These are phyloP conservation scores for Crocodylus rhombifer DNA, from an alignment of 2,797 vertebrate genomes.

Conservation along the genomic window DNA sequence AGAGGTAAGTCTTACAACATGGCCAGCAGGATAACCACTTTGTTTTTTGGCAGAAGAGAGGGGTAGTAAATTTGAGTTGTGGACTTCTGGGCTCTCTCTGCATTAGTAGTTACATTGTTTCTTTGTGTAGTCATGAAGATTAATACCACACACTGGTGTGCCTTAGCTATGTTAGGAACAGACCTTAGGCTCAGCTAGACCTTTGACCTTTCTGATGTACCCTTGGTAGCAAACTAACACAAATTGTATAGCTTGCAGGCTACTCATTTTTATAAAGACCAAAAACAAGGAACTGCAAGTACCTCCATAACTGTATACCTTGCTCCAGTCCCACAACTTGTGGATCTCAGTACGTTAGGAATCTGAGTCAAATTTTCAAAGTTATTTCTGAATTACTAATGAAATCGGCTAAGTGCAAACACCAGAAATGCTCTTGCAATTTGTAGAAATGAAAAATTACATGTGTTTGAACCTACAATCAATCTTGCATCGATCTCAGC, in stretches of 20 bases:
- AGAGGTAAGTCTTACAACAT: neutral
- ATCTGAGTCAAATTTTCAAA: constrained; percentile 26
- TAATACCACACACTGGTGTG: too few species aligned
- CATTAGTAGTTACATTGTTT: constrained; percentile 26
- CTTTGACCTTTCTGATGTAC: too few species aligned
- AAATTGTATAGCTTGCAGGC: neutral
- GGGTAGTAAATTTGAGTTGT: constrained; percentile 28
- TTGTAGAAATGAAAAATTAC: constrained; percentile 1
- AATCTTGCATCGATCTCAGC: neutral
- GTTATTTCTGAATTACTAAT: constrained; percentile 30
- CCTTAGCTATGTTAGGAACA: too few species aligned
- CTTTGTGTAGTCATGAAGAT: neutral
- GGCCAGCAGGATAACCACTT: neutral
- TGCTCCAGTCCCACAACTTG: neutral
- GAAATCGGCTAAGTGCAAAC: neutral
- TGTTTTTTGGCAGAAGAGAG: constrained; percentile 9
- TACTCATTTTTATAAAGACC: neutral
- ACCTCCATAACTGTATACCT: neutral
- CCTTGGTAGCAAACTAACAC: neutral
- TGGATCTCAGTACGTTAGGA: neutral
- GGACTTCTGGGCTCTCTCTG: constrained; percentile 60
- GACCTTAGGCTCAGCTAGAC: too few species aligned
- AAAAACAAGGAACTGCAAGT: neutral
- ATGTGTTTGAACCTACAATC: constrained; percentile 35
- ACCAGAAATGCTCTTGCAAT: neutral